Conservation (phyloP, 2,888 invertebrate species). For the Prosopocoilus inquinatus region DNA sequence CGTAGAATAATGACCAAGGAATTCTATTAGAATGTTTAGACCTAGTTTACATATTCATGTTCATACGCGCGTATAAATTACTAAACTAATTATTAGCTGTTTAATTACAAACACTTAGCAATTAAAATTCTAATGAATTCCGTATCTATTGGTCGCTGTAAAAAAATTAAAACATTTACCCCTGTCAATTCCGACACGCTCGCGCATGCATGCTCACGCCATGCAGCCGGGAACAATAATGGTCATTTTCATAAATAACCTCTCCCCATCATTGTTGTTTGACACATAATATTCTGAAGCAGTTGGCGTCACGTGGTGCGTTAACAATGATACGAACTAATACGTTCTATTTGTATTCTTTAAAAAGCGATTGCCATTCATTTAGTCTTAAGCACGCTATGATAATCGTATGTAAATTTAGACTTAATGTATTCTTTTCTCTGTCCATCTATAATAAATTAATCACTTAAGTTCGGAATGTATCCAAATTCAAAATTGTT, state of each 20-base stretch:
- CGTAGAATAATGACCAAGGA: too few relatives aligned
- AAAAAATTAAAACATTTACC: constrained; percentile 5
- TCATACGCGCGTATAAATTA: too few relatives aligned
- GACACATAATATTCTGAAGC: constrained; percentile 24
- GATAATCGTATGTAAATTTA: constrained; percentile 13
- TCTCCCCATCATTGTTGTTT: constrained; percentile 28
- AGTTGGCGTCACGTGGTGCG: constrained; percentile 24
- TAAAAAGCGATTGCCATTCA: constrained; percentile 17
- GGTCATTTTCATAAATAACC: constrained; percentile 29
- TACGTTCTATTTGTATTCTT: constrained; percentile 17
- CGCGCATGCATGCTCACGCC: constrained; percentile 15
- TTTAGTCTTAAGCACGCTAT: constrained; percentile 20
- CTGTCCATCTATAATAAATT: constrained; percentile 12
- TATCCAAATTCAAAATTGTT: too few relatives aligned
- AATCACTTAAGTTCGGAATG: constrained; percentile 3
- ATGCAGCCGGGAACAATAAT: constrained; percentile 23
- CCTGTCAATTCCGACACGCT: constrained; percentile 17
- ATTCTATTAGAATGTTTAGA: too few relatives aligned
- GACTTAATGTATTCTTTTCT: constrained; percentile 4
- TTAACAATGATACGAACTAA: constrained; percentile 21
- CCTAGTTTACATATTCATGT: too few relatives aligned
- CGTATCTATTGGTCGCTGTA: too few relatives aligned
- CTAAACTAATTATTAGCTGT: too few relatives aligned
- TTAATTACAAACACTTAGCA: too few relatives aligned
- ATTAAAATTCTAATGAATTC: too few relatives aligned